Evolutionary conservation across 2,888 invertebrate species (phyloP).

Genomic region (Diarsia rubi): DNA sequence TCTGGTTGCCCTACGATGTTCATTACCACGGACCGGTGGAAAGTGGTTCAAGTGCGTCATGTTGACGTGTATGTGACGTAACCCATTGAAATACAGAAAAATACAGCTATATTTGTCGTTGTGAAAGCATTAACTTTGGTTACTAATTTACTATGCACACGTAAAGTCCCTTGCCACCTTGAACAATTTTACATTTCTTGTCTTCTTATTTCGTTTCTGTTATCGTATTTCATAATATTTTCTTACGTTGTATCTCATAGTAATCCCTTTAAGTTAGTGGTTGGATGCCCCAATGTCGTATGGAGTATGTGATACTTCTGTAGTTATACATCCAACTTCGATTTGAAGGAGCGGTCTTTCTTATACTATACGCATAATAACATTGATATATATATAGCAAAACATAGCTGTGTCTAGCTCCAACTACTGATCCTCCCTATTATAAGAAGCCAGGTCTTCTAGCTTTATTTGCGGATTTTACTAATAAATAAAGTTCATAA

Average conservation of each 20-base stretch:
- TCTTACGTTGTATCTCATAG: background rate
- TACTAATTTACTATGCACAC: background rate
- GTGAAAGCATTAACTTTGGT: conserved; percentile 19
- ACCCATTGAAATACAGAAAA: conserved; percentile 67
- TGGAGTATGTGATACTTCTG: background rate
- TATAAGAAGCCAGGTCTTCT: background rate
- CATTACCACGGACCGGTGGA: conserved; percentile 66
- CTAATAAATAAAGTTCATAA: background rate
- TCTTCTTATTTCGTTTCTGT: background rate
- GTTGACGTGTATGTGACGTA: conserved; percentile 80
- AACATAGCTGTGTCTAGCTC: conserved; percentile 15
- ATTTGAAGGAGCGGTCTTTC: conserved; percentile 37
- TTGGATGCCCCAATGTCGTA: background rate
- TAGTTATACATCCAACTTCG: conserved; percentile 16
- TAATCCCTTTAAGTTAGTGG: background rate
- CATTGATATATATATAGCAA: conserved; percentile 12
- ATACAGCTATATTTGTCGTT: conserved; percentile 37
- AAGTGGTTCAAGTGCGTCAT: conserved; percentile 77
- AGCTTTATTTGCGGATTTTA: background rate
- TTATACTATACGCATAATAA: conserved; percentile 21
- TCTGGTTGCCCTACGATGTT: conserved; percentile 50
- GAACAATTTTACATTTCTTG: background rate
- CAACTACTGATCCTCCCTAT: background rate
- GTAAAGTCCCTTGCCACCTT: conserved; percentile 4
- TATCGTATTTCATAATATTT: background rate